Evolutionary conservation across 2,888 invertebrate genomes (phyloP).

Genomic region (Protodeltote pygarga): DNA sequence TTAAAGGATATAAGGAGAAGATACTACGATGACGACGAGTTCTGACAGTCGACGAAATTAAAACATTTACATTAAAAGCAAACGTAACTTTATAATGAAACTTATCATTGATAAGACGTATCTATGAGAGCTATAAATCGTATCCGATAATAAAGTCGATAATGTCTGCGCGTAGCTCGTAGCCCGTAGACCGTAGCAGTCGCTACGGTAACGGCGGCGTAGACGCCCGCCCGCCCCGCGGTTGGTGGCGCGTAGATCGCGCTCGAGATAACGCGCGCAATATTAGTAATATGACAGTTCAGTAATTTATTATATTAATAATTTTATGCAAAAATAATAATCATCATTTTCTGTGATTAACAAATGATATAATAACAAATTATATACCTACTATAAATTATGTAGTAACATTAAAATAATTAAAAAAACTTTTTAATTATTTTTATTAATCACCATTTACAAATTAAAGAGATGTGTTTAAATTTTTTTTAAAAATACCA

Average conservation of each 20-base stretch:
- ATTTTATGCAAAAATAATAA: too few relatives aligned
- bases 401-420: too few relatives aligned
- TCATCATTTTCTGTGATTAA: too few relatives aligned
- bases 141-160: constrained; percentile 33
- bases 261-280: constrained; percentile 12
- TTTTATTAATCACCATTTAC: too few relatives aligned
- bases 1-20: too few relatives aligned
- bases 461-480: too few relatives aligned
- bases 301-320: constrained; percentile 7
- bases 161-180: constrained; percentile 41
- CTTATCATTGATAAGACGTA: constrained; percentile 30
- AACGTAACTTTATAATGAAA: constrained; percentile 1
- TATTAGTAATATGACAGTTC: constrained; percentile 18
- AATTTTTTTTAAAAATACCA: too few relatives aligned
- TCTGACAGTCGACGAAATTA: neutral
- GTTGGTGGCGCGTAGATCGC: constrained; percentile 21
- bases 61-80: neutral
- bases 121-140: constrained; percentile 20
- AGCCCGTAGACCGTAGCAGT: constrained; percentile 71
- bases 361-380: too few relatives aligned
- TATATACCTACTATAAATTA: too few relatives aligned
- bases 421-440: too few relatives aligned
- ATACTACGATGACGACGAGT: neutral
- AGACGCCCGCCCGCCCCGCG: constrained; percentile 54
- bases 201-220: constrained; percentile 66